Conservation (phyloP, 2,113 vertebrate genomes). For the Laticauda laticaudata region DNA sequence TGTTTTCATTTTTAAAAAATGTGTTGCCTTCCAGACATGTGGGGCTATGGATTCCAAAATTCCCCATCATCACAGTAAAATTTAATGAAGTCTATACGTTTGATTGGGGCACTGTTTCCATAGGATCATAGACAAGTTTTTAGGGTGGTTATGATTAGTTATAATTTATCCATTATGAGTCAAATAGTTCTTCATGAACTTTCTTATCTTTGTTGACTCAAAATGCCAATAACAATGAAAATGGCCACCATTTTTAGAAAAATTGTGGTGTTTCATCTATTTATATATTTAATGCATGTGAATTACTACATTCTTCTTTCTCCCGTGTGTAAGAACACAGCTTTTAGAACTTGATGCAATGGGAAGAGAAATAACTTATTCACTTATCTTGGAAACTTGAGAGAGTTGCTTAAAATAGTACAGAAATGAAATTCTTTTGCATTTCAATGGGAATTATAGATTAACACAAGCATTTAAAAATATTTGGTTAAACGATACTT, state of each 20-base stretch:
- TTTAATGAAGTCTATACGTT: background rate
- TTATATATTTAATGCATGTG: background rate
- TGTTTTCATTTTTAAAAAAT: background rate
- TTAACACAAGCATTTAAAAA: slow-evolving; percentile 37
- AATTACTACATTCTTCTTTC: background rate
- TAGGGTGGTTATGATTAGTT: background rate
- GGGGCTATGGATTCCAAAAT: background rate
- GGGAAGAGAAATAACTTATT: background rate
- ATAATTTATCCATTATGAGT: background rate
- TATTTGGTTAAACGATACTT: slow-evolving; percentile 28
- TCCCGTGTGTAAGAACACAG: background rate
- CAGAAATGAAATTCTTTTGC: background rate
- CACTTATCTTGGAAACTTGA: background rate
- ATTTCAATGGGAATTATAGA: slow-evolving; percentile 18
- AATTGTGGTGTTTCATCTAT: background rate
- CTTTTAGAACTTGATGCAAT: background rate
- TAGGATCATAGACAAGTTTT: background rate
- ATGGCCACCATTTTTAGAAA: background rate
- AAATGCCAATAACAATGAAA: background rate
- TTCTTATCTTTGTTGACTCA: background rate
- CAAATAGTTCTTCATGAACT: background rate
- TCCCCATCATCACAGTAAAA: background rate
- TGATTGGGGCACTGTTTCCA: background rate
- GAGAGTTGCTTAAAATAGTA: background rate
- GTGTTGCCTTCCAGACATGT: background rate